phyloP scores from a whole-genome alignment of 2,797 vertebrate genomes.

The Sebastes itinus region DNA sequence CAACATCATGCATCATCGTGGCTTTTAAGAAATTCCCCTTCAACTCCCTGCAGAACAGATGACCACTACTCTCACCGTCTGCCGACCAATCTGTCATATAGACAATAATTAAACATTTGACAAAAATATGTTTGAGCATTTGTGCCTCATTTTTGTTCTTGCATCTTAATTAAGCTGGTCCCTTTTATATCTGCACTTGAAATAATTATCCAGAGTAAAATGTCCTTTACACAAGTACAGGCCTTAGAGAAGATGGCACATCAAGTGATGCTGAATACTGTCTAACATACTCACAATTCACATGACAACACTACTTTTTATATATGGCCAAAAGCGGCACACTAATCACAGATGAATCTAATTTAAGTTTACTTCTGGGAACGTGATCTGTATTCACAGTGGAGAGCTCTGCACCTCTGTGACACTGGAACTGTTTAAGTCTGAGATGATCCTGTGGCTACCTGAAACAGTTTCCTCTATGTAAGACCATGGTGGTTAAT shows the following conservation, averaged over 20 bases:
- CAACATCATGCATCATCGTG: not conserved
- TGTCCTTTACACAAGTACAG: not conserved
- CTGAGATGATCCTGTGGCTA: not conserved
- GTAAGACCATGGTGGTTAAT: not conserved
- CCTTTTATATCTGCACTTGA: not conserved
- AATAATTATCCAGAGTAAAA: not conserved
- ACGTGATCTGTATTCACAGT: constrained; percentile 17
- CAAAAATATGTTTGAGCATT: not conserved
- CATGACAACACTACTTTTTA: not conserved
- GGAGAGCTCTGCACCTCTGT: not conserved
- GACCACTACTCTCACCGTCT: not conserved
- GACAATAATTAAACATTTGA: not conserved
- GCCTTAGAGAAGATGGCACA: not conserved
- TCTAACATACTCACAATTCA: not conserved
- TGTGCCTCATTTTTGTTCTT: not conserved
- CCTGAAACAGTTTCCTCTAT: not conserved
- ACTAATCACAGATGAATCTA: constrained; percentile 20
- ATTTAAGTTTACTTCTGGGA: constrained; percentile 20
- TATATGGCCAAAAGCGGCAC: not conserved
- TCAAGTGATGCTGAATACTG: not conserved
- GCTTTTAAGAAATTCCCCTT: not conserved
- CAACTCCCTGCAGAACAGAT: not conserved
- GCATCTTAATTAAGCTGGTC: not conserved
- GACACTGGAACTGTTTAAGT: not conserved
- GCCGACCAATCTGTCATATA: not conserved